Base-by-base conservation (phyloP, 2,888 invertebrate genomes). In the Periphyllus acericola region DNA sequence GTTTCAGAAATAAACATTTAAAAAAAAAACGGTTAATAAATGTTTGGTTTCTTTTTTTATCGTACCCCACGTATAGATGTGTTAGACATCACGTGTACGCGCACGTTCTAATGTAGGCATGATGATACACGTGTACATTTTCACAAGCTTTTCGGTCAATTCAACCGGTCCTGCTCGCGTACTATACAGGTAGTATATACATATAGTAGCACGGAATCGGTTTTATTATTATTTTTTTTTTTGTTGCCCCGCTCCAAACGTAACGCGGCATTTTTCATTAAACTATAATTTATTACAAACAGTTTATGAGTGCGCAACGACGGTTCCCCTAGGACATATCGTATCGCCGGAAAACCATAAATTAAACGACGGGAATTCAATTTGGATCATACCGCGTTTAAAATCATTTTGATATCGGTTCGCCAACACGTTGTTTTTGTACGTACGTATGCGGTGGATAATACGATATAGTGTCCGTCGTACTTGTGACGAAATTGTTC, bases 311-410 rank as follows among this genome's bases (percentile, higher is more conserved):
- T 66, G 68, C 46, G 68, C 85, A 78, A 32, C 68, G 46, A 78
- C 68, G n/a, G 34, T 76, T 85, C 85, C 76, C 85, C n/a, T 76
- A 76, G 85, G 85, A 68, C 76, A 78, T 68, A 3, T n/a, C 9
- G 46, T 52, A 52, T 46, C 40, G 76, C 25, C 25, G 8, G 40
- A n/a, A 5, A 55, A 25, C 52, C 32, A 85, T 85, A 85, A 85
- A 85, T 79, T 85, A 68, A 79, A 78, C 11, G 6, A 36, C 21
- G 60, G 40, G 46, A 60, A 75, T 84, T 75, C 29, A 84, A 60
- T 84, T 55, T 36, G 55, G 55, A 72, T 83, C 74, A 74, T 52
- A 81, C 68, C 21, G 29, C 34, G 46, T 81, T 46, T 40, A 11
- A 55, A 82, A 74, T 11, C 29, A 74, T 60, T 60, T 21, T 25